Conservation (phyloP, 1,140 invertebrate genomes). For the Lamellibrachia luymesi region DNA sequence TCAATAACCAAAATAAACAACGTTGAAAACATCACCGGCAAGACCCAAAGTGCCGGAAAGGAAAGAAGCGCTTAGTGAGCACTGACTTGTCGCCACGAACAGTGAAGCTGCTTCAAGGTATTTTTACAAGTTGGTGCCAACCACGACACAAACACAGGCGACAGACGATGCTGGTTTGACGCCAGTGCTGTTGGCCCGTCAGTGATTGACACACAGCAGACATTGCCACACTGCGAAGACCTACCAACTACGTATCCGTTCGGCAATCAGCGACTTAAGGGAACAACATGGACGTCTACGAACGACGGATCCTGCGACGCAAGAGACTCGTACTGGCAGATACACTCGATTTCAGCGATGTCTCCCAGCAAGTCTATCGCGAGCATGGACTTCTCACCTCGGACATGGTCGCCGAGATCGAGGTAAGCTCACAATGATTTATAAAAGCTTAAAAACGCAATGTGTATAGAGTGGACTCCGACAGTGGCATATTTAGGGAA, state of each 20-base stretch:
- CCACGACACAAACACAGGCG: background rate
- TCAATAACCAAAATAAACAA: background rate
- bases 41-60: background rate
- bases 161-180: background rate
- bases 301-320: constrained; percentile 1
- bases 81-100: background rate
- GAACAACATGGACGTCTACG: constrained; percentile 8
- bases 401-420: background rate
- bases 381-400: background rate
- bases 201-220: background rate
- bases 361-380: background rate
- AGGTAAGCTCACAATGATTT: background rate
- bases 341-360: background rate
- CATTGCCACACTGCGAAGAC: background rate
- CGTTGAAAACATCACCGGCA: background rate
- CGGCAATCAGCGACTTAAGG: background rate
- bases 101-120: background rate
- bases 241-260: background rate
- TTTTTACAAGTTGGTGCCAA: background rate
- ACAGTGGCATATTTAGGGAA: too few relatives aligned
- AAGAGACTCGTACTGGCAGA: background rate
- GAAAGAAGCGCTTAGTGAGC: too few relatives aligned
- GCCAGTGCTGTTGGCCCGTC: background rate
- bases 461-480: too few relatives aligned
- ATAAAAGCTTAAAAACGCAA: too few relatives aligned